Conservation (phyloP, 1,140 invertebrate genomes). For the Zaprionus inermis region DNA sequence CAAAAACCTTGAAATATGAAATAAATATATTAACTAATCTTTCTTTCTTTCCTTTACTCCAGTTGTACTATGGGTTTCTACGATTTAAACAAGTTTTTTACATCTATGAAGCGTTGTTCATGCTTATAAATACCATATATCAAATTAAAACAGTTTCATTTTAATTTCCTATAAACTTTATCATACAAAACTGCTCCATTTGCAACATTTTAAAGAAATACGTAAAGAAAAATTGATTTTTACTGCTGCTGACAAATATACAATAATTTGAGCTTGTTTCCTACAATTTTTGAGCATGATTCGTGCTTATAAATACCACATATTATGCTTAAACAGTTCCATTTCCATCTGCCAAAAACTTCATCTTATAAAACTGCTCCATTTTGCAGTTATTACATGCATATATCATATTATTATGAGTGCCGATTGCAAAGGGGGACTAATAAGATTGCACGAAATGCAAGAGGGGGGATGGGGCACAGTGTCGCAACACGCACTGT, state of each 20-base stretch:
- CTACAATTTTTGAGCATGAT: background rate
- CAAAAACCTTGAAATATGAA: too few relatives aligned
- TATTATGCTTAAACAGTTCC: background rate
- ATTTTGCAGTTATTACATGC: background rate
- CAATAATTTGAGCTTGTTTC: too few relatives aligned
- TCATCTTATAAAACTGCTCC: background rate
- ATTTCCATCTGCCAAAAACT: background rate
- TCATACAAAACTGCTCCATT: background rate
- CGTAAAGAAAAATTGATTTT: too few relatives aligned
- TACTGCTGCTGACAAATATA: too few relatives aligned
- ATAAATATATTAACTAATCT: too few relatives aligned
- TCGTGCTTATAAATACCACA: background rate
- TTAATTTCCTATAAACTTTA: background rate
- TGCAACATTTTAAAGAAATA: too few relatives aligned
- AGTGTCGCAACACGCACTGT: conserved; percentile 45
- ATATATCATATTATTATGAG: conserved; percentile 21
- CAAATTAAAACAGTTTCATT: background rate
- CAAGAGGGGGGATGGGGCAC: background rate
- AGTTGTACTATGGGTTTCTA: background rate
- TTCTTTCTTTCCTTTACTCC: too few relatives aligned
- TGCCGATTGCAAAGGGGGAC: background rate
- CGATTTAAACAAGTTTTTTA: background rate
- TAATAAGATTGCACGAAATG: background rate
- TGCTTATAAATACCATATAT: background rate
- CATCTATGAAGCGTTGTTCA: too few relatives aligned